phyloP scores from a whole-genome alignment of 2,113 vertebrate species.

The Girardinichthys multiradiatus region DNA sequence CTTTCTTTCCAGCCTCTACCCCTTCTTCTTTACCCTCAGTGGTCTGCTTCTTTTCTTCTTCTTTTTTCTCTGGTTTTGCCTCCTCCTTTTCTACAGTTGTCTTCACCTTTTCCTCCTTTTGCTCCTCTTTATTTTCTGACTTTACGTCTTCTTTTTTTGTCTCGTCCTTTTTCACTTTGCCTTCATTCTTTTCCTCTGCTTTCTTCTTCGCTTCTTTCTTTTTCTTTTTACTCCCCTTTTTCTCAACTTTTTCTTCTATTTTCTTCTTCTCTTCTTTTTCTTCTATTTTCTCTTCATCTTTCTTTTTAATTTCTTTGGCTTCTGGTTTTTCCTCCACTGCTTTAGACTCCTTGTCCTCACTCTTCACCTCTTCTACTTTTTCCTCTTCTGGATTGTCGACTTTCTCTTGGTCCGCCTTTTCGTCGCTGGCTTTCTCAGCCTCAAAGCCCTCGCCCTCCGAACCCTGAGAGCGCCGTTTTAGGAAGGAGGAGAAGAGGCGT shows the following conservation, averaged over 20 bases:
- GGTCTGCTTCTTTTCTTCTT: conserved; percentile 45
- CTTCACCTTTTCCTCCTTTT: conserved; percentile 34
- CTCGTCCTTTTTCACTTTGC: conserved; percentile 31
- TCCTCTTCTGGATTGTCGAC: conserved; percentile 40
- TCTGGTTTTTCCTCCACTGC: conserved; percentile 35
- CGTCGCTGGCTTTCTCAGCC: conserved; percentile 67
- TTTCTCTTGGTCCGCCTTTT: conserved; percentile 62
- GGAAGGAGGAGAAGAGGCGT: conserved; percentile 90
- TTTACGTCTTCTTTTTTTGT: conserved; percentile 46
- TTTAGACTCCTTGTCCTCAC: conserved; percentile 51
- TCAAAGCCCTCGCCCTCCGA: conserved; percentile 83
- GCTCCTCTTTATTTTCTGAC: conserved; percentile 30
- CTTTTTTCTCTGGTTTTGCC: conserved; percentile 45
- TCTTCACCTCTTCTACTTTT: conserved; percentile 49
- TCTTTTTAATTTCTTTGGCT: conserved; percentile 54
- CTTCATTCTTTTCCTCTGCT: conserved; percentile 19
- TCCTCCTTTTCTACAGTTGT: conserved; percentile 46
- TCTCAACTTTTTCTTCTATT: conserved; percentile 54
- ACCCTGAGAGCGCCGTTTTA: conserved; percentile 91
- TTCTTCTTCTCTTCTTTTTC: conserved; percentile 52
- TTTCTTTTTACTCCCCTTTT: conserved; percentile 65
- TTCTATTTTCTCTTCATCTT: conserved; percentile 54
- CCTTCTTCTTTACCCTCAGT: conserved; percentile 54
- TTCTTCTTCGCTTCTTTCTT: conserved; percentile 37
- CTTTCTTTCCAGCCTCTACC: conserved; percentile 20